These are phyloP conservation scores for Procambarus clarkii DNA, from an alignment of 1,140 invertebrate species.

Conservation along the genomic window DNA sequence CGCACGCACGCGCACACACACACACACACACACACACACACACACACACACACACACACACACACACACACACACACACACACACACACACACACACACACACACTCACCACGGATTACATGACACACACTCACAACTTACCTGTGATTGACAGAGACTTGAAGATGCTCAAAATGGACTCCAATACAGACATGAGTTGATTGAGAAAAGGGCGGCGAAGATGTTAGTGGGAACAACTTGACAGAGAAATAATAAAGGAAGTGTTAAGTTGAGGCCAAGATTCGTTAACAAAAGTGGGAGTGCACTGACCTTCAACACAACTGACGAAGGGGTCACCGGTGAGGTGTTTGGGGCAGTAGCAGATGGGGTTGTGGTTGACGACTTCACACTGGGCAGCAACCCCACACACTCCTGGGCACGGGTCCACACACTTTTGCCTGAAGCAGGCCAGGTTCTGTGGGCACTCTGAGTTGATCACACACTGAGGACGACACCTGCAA, in stretches of 20 bases:
- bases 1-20: conserved; percentile 66
- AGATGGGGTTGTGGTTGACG: conserved; percentile 72
- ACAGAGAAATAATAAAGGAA: too few species aligned
- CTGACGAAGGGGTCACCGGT: conserved; percentile 73
- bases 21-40: neutral
- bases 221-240: too few species aligned
- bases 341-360: conserved; percentile 72
- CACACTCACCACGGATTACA: conserved; percentile 44
- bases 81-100: conserved; percentile 65
- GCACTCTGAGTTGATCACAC: conserved; percentile 75
- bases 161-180: too few species aligned
- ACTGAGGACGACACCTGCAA: conserved; percentile 75
- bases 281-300: neutral
- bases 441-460: conserved; percentile 74
- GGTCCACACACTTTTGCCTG: conserved; percentile 74
- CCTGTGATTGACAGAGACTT: too few species aligned
- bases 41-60: conserved; percentile 63
- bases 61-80: conserved; percentile 35
- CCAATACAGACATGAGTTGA: too few species aligned
- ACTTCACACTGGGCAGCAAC: conserved; percentile 73
- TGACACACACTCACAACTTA: too few species aligned
- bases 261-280: too few species aligned
- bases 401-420: conserved; percentile 74
- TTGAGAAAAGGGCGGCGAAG: too few species aligned
- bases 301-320: conserved; percentile 73